phyloP scores from a whole-genome alignment of 1,140 invertebrate species.

The Fopius arisanus region DNA sequence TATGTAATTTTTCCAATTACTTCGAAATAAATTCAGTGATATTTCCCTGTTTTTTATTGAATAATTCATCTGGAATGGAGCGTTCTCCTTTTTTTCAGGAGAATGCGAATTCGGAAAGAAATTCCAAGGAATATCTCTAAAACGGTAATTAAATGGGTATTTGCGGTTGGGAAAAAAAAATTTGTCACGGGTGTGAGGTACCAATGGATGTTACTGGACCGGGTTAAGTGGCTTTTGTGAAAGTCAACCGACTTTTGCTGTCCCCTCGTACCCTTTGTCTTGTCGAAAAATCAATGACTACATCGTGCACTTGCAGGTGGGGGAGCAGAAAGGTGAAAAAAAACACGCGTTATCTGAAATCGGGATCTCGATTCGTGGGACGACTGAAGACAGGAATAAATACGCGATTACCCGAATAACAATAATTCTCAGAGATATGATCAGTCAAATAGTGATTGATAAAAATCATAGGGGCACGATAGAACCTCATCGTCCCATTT shows the following conservation, averaged over 20 bases:
- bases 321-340: not conserved
- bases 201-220: slow-evolving; percentile 63
- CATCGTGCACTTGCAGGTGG: not conserved
- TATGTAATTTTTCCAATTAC: not conserved
- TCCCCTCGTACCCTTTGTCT: slow-evolving; percentile 1
- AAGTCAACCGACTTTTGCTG: slow-evolving; percentile 45
- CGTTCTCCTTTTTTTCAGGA: no score
- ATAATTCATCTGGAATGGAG: no score
- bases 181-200: slow-evolving; percentile 51
- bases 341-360: not conserved
- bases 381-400: no score
- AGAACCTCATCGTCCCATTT: no score
- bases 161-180: slow-evolving; percentile 35
- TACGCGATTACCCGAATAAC: no score
- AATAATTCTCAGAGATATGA: no score
- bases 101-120: not conserved
- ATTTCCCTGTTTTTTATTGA: no score
- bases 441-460: no score
- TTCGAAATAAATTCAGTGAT: no score
- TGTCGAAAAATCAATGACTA: slow-evolving; percentile 19
- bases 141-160: no score
- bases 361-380: not conserved
- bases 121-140: no score
- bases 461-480: no score
- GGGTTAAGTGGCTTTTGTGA: slow-evolving; percentile 63